These are phyloP conservation scores for Channa argus DNA, from an alignment of 2,113 vertebrate genomes.

Conservation along the genomic window DNA sequence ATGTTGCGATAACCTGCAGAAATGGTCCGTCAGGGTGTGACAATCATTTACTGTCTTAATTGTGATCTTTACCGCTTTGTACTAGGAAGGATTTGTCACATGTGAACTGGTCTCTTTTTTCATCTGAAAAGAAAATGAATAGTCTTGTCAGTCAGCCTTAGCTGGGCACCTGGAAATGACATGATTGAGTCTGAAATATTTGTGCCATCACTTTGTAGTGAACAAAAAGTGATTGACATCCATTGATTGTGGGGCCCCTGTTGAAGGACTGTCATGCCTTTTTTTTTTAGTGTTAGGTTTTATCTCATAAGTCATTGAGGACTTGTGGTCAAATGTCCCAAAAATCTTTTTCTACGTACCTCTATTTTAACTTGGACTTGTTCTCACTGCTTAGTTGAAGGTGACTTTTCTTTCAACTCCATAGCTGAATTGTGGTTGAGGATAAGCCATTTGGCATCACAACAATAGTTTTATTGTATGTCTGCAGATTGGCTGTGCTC, in stretches of 20 bases:
- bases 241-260: constrained; percentile 9
- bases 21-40: constrained; percentile 12
- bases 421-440: constrained; percentile 27
- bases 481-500: constrained; percentile 51
- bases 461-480: constrained; percentile 29
- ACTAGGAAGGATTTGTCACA: constrained; percentile 42
- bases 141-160: constrained; percentile 70
- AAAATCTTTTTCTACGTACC: background rate
- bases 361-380: constrained; percentile 2
- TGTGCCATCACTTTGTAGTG: constrained; percentile 28
- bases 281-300: background rate
- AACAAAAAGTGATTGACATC: constrained; percentile 31
- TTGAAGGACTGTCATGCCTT: background rate
- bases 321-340: background rate
- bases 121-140: constrained; percentile 51
- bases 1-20: constrained; percentile 48
- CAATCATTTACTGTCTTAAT: constrained; percentile 42
- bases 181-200: constrained; percentile 35
- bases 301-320: background rate
- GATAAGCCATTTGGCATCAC: constrained; percentile 55
- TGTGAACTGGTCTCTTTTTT: constrained; percentile 7
- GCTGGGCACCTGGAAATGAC: constrained; percentile 51
- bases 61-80: constrained; percentile 30
- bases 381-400: constrained; percentile 36
- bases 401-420: constrained; percentile 30